Percentiles rank a stretch among this genome's conserved stretches.
These are phyloP conservation scores for Semaprochilodus insignis DNA, from an alignment of 2,797 vertebrate species.

Conservation along the genomic window DNA sequence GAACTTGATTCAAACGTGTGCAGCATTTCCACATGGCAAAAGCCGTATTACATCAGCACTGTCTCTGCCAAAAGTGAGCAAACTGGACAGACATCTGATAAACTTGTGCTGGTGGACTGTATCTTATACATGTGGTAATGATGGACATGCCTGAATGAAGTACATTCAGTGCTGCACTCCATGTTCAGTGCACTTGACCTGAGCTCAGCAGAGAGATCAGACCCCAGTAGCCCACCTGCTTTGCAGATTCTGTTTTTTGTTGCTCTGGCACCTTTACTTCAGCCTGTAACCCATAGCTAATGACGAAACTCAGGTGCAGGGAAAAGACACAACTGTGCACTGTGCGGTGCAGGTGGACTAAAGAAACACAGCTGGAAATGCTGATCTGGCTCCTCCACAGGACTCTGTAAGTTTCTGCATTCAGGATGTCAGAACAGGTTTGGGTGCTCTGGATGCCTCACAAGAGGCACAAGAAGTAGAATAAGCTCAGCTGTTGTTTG, in stretches of 20 bases:
- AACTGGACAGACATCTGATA: not conserved
- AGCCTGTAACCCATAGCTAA: not conserved
- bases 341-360: constrained; percentile 9
- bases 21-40: no score
- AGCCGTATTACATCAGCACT: not conserved
- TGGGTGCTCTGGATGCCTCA: not conserved
- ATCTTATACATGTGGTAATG: not conserved
- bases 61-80: not conserved
- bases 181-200: not conserved
- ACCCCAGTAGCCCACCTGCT: not conserved
- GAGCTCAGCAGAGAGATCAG: not conserved
- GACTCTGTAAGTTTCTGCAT: not conserved
- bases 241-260: not conserved
- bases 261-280: not conserved
- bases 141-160: not conserved
- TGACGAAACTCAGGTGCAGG: constrained; percentile 5
- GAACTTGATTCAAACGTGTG: not conserved
- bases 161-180: not conserved
- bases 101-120: not conserved
- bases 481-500: not conserved
- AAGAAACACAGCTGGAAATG: not conserved
- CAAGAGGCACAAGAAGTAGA: not conserved
- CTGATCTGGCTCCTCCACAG: not conserved
- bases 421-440: not conserved
- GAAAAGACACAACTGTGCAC: not conserved